These are phyloP conservation scores for Euplagia quadripunctaria DNA, from an alignment of 2,888 invertebrate genomes.

Conservation along the genomic window DNA sequence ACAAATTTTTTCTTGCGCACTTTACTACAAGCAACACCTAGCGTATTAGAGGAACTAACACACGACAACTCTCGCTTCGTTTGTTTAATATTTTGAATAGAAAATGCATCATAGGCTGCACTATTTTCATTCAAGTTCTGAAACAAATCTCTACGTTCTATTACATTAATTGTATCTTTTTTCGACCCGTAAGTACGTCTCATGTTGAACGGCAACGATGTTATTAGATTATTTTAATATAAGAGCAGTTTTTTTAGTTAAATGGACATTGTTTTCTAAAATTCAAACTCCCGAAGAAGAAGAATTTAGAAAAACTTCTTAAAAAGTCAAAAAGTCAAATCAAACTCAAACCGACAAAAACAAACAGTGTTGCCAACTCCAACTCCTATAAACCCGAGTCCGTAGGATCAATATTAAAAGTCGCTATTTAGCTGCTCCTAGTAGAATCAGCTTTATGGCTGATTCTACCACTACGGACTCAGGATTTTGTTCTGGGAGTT, in stretches of 20 bases:
- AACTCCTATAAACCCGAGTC: too few species aligned
- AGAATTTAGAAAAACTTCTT: not conserved
- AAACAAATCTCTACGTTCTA: slow-evolving; percentile 73
- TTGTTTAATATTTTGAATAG: slow-evolving; percentile 81
- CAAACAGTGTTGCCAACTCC: not conserved
- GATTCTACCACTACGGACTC: too few species aligned
- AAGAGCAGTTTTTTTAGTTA: not conserved
- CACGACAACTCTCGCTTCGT: slow-evolving; percentile 77
- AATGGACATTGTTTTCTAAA: not conserved
- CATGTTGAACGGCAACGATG: slow-evolving; percentile 55
- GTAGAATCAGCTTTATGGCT: too few species aligned
- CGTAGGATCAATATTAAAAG: too few species aligned
- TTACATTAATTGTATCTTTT: slow-evolving; percentile 66
- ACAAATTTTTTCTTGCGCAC: slow-evolving; percentile 80
- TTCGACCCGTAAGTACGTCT: slow-evolving; percentile 78
- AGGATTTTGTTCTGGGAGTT: too few species aligned
- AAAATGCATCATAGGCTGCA: slow-evolving; percentile 79
- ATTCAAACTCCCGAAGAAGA: not conserved
- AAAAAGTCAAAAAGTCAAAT: slow-evolving; percentile 7
- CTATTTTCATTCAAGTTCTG: slow-evolving; percentile 71
- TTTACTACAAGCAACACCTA: slow-evolving; percentile 64
- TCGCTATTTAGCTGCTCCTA: too few species aligned
- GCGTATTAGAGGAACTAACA: slow-evolving; percentile 63
- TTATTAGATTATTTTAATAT: slow-evolving; percentile 2
- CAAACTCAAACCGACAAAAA: slow-evolving; percentile 2